Conservation (phyloP, 64 coral and sea anemone species). For the Montipora cactus region DNA sequence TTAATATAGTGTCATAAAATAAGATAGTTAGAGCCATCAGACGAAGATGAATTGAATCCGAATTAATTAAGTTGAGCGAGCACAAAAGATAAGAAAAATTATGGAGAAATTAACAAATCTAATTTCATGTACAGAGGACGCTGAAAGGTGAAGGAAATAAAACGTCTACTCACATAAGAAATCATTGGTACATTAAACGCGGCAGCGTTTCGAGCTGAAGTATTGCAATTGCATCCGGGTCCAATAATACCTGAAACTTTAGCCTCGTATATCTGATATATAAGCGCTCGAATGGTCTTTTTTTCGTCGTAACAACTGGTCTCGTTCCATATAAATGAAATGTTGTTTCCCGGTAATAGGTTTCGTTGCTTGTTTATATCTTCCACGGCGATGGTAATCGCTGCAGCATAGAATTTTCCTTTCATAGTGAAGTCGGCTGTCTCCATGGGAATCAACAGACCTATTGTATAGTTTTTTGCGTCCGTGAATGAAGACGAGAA, state of each 20-base stretch:
- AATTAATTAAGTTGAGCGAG: too few relatives aligned
- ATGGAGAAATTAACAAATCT: too few relatives aligned
- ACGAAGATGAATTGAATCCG: too few relatives aligned
- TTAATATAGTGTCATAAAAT: too few relatives aligned
- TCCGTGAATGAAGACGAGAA: background rate
- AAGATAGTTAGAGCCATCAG: too few relatives aligned
- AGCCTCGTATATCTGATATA: conserved; percentile 71
- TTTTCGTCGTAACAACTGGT: conserved; percentile 78
- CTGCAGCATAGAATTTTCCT: conserved; percentile 75
- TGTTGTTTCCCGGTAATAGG: conserved; percentile 70
- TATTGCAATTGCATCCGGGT: conserved; percentile 78
- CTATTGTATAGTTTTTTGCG: conserved; percentile 68
- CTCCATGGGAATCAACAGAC: conserved; percentile 78
- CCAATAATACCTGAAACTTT: conserved; percentile 83
- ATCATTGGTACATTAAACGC: conserved; percentile 92
- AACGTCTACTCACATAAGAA: conserved; percentile 88
- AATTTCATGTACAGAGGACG: too few relatives aligned
- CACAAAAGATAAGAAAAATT: too few relatives aligned
- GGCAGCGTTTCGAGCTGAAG: conserved; percentile 78
- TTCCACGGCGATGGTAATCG: conserved; percentile 85
- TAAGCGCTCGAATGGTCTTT: conserved; percentile 65
- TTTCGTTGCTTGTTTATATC: conserved; percentile 76
- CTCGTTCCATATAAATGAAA: conserved; percentile 92
- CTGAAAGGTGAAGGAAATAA: too few relatives aligned
- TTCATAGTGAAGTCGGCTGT: conserved; percentile 36